phyloP scores from a whole-genome alignment of 1,140 invertebrate species.

The Lasioglossum albipes region DNA sequence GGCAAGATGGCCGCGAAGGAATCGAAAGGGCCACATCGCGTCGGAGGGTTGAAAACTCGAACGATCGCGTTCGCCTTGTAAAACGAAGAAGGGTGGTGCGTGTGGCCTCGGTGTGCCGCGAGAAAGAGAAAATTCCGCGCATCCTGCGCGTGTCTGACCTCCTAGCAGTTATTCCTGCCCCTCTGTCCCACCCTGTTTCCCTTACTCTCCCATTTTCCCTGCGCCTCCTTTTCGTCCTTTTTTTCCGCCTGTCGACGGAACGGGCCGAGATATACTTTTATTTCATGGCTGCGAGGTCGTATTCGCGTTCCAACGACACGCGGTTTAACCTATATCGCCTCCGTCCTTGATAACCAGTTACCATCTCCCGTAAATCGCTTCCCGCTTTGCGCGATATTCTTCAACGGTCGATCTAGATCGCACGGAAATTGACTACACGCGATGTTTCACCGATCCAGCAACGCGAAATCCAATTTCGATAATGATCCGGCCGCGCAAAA shows the following conservation, averaged over 20 bases:
- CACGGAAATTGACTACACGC: not conserved
- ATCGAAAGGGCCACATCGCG: not conserved
- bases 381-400: slow-evolving; percentile 38
- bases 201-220: not conserved
- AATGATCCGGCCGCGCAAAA: no score
- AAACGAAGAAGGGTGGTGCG: slow-evolving; percentile 51
- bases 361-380: slow-evolving; percentile 36
- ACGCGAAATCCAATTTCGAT: no score
- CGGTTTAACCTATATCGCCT: slow-evolving; percentile 33
- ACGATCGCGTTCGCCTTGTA: slow-evolving; percentile 55
- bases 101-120: slow-evolving; percentile 42
- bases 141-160: slow-evolving; percentile 72
- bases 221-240: slow-evolving; percentile 32
- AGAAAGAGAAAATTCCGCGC: slow-evolving; percentile 65
- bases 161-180: slow-evolving; percentile 43
- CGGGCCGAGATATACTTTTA: slow-evolving; percentile 51
- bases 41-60: slow-evolving; percentile 56
- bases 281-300: slow-evolving; percentile 38
- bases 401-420: not conserved
- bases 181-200: not conserved
- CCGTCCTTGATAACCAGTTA: slow-evolving; percentile 47
- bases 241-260: slow-evolving; percentile 4
- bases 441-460: not conserved
- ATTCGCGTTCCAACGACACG: slow-evolving; percentile 22
- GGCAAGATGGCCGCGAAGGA: not conserved